Base-by-base conservation (phyloP, 1,140 invertebrate genomes). In the Paralvinella palmiformis region DNA sequence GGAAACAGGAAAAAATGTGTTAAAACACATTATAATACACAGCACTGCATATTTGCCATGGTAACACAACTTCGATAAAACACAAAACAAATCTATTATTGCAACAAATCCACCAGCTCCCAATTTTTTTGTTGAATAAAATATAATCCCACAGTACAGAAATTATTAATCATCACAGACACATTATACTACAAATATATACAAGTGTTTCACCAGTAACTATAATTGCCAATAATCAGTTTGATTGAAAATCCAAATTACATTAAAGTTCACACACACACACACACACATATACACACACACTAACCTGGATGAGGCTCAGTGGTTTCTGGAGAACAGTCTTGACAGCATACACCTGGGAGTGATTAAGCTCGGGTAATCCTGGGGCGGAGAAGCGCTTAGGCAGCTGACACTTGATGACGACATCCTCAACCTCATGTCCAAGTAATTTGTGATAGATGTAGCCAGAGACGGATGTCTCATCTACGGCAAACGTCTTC, bases 301-400 rank as follows among this genome's bases (percentile, higher is more conserved):
- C 7, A 37, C 29, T 17, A 68, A 85, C 94, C 85, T 99, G 97
- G 73, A 99, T 99, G 0, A 99, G 79, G 24, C 92, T 96, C 5
- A 99, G 79, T 0, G 96, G 96, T n/a, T 95, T 85, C 77, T 98
- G 95, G 0, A 99, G 83, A 0, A 96, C 96, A 76, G 97, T 95
- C 76, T 98, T 98, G 0, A 99, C 96, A n/a, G 97, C 97, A 81
- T 96, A 98, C 0, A 97, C 94, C 83, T 96, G 93, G 0, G 93
- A 97, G 65, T 94, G 86, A 81, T 99, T 99, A 5, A 99, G 84
- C 75, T 99, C 96, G 0, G 97, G 97, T 55, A 99, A 80, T 77
- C 98, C 95, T 0, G 95, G 94, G 1, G 95, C 96, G 59, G 92
- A 95, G 75, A 97, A 98, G 69, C 97, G 89, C 77, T 98, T 98